Percentiles rank a stretch among this genome's conserved stretches.
Conservation (phyloP, 2,113 vertebrate genomes). For the Pavo muticus region DNA sequence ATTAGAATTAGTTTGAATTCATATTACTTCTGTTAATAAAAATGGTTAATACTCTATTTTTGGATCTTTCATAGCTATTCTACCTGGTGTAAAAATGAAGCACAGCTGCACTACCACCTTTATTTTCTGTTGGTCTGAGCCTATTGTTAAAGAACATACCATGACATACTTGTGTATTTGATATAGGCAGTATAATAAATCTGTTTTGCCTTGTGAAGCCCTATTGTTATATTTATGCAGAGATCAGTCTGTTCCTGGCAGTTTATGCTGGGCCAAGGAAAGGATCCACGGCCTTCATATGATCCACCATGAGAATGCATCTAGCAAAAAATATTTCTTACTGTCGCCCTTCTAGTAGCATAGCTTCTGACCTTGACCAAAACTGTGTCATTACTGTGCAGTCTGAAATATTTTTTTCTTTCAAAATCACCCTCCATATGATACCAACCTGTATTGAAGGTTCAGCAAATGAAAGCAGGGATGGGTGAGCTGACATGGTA, state of each 20-base stretch:
- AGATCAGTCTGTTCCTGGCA: background rate
- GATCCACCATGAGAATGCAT: background rate
- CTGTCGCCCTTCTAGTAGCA: background rate
- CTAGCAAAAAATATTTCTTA: background rate
- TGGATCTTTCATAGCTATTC: background rate
- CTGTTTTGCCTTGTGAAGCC: background rate
- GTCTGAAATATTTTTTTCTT: background rate
- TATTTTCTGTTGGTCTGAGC: background rate
- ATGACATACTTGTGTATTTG: accelerated
- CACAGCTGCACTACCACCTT: background rate
- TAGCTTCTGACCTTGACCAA: background rate
- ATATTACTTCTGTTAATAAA: background rate
- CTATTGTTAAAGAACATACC: background rate
- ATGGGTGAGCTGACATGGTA: background rate
- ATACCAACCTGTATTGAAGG: background rate
- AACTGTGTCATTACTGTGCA: background rate
- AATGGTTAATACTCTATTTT: background rate
- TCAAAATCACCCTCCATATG: background rate
- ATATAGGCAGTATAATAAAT: background rate
- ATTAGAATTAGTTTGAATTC: background rate
- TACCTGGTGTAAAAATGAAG: background rate
- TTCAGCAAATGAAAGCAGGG: background rate
- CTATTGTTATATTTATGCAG: background rate
- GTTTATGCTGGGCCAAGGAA: background rate
- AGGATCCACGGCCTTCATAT: background rate